phyloP scores from a whole-genome alignment of 2,797 vertebrate genomes.

The Acridotheres tristis region DNA sequence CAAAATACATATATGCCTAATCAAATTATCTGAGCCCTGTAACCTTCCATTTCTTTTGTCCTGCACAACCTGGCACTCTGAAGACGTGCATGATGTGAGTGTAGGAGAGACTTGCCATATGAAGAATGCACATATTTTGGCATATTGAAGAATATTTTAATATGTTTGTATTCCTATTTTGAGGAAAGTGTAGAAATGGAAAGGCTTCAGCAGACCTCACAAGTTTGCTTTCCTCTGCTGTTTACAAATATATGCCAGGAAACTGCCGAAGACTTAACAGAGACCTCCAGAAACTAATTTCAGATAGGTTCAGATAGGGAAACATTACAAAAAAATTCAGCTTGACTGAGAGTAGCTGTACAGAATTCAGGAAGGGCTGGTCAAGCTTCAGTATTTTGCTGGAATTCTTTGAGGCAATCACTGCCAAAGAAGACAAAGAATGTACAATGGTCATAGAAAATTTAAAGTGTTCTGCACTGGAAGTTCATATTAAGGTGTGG shows the following conservation, averaged over 20 bases:
- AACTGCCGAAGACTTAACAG: neutral
- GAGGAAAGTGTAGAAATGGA: neutral
- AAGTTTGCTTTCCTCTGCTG: neutral
- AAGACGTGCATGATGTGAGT: neutral
- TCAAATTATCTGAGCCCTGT: neutral
- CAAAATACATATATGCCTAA: neutral
- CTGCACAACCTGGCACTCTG: neutral
- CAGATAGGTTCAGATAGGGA: neutral
- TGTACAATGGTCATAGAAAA: conserved; percentile 44
- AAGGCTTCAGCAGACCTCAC: neutral
- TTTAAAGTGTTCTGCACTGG: conserved; percentile 42
- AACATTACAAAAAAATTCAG: conserved; percentile 14
- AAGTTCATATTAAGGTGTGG: conserved; percentile 63
- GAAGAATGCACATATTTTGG: neutral
- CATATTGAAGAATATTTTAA: neutral
- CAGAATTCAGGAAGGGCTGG: conserved; percentile 50
- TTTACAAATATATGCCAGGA: neutral
- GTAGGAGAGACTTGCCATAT: neutral
- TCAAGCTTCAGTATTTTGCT: conserved; percentile 39
- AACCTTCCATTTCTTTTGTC: neutral
- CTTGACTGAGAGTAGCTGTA: conserved; percentile 35
- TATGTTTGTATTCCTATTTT: neutral
- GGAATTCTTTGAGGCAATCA: conserved; percentile 64
- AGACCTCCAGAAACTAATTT: neutral
- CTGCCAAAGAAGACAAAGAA: conserved; percentile 56